Percentiles rank a stretch among this genome's conserved stretches.
phyloP scores from a whole-genome alignment of 2,888 invertebrate species.

The Pachymerium ferrugineum region DNA sequence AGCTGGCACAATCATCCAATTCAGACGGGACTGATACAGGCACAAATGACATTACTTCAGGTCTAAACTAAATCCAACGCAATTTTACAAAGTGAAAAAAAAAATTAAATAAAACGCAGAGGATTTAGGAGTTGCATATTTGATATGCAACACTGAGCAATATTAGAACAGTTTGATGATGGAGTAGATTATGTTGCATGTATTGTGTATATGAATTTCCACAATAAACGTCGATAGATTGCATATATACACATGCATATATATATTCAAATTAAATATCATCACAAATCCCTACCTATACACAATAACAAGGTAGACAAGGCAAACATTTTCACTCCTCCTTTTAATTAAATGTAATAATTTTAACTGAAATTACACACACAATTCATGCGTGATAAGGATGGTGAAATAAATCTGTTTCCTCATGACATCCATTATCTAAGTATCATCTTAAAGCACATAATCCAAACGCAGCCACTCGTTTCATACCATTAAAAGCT shows the following conservation, averaged over 20 bases:
- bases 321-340: conserved; percentile 21
- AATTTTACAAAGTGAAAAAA: too few species aligned
- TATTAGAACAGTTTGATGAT: background rate
- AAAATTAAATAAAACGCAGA: too few species aligned
- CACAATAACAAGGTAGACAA: background rate
- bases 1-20: conserved; percentile 18
- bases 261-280: background rate
- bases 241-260: background rate
- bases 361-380: conserved; percentile 5
- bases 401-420: background rate
- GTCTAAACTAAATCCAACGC: too few species aligned
- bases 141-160: too few species aligned
- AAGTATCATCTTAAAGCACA: background rate
- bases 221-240: background rate
- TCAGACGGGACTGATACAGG: background rate
- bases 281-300: background rate
- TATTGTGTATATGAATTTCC: background rate
- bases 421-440: background rate
- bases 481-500: too few species aligned
- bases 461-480: background rate
- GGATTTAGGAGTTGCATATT: too few species aligned
- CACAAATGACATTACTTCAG: background rate
- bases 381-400: conserved; percentile 5
- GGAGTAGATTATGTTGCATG: background rate
- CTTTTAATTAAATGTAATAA: conserved; percentile 18